Conservation (phyloP, 2,797 vertebrate species). For the Notolabrus celidotus region DNA sequence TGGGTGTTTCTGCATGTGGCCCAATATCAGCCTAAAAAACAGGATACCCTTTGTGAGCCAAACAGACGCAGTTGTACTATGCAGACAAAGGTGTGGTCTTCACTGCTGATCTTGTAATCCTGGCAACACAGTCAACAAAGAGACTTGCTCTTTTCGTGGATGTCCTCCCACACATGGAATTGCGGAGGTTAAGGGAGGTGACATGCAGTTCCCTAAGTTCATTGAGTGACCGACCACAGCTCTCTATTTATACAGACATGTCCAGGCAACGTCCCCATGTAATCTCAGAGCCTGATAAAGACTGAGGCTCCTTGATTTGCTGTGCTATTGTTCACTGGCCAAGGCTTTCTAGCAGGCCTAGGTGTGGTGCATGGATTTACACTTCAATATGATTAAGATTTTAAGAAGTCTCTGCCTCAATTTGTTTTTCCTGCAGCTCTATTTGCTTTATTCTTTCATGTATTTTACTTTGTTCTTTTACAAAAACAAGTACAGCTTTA, state of each 20-base stretch:
- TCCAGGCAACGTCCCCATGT: slow-evolving; percentile 55
- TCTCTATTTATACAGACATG: slow-evolving; percentile 65
- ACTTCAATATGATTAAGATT: not conserved
- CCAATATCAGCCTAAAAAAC: slow-evolving; percentile 56
- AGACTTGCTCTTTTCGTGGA: slow-evolving; percentile 54
- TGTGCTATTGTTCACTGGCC: slow-evolving; percentile 37
- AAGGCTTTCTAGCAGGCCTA: not conserved
- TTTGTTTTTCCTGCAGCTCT: no score
- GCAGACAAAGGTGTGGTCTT: slow-evolving; percentile 80
- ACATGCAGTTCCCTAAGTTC: slow-evolving; percentile 44
- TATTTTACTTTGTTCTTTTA: no score
- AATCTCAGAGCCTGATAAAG: slow-evolving; percentile 51
- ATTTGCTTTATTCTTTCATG: no score
- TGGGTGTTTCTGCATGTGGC: slow-evolving; percentile 54
- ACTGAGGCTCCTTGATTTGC: slow-evolving; percentile 47
- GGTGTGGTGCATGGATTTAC: not conserved
- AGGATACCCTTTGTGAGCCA: slow-evolving; percentile 67
- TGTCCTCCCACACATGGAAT: slow-evolving; percentile 65
- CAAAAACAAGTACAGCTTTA: no score
- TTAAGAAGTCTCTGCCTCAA: not conserved
- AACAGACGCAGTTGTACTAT: slow-evolving; percentile 62
- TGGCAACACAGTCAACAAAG: slow-evolving; percentile 77
- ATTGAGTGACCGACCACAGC: slow-evolving; percentile 39
- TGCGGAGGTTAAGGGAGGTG: slow-evolving; percentile 29
- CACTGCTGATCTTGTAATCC: slow-evolving; percentile 68